Base-by-base conservation (phyloP, 2,888 invertebrate genomes). In the Amphipyra berbera region DNA sequence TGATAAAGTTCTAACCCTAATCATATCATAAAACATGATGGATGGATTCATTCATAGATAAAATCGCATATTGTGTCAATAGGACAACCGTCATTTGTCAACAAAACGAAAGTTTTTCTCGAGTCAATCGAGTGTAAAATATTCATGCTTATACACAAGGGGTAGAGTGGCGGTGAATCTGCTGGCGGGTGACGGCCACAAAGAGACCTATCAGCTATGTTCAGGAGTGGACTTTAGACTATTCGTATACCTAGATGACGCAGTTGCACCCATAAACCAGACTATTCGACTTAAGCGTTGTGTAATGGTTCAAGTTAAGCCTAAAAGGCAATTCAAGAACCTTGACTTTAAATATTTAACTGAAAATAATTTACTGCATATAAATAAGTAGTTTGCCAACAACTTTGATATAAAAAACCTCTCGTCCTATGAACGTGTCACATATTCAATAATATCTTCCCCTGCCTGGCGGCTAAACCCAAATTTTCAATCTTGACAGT, bases 401-500 rank as follows among this genome's bases (percentile, higher is more conserved):
- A 67, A 58, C 54, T 63, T 71, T 68, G 76, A 78, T 71, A 78
- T 73, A 73, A 77, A 79, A 83, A 67, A 42, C 74, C 76, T 73
- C 74, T 80, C 76, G 69, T 73, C 72, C 21, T 67, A 73, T 67
- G 76, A 79, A 70, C 71, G 77, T 81, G 79, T 77, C 70, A 73
- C 68, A 78, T 78, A 84, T 87, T 83, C 83, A 89, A 86, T 87
- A 90, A 83, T 67, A 82, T 79, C 79, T 46, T 58, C 85, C 85
- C 87, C 84, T 82, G 83, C 86, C 90, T 84, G 84, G 85, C 83
- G 89, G 90, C 88, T 88, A 90, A 92, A 90, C 89, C 92, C 90
- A 86, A 90, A 88, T 93, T 93, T 94, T 91, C 94, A 94, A 94
- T 94, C 91, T 93, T 88, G 88, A 82, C 85, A 88, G 95, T 95